phyloP scores from a whole-genome alignment of 1,140 invertebrate species.

The Scaptomyza montana region DNA sequence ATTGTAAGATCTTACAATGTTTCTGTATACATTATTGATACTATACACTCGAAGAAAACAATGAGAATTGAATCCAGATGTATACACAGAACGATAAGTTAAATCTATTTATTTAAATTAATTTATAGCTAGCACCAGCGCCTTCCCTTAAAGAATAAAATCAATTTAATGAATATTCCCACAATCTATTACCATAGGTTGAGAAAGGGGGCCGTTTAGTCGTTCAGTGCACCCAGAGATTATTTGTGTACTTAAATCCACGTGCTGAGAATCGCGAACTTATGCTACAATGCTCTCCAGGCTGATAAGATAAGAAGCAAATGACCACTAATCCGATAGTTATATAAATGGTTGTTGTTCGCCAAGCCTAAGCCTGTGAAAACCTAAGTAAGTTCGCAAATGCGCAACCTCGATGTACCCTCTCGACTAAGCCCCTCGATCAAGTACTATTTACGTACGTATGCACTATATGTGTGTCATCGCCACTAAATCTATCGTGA shows the following conservation, averaged over 20 bases:
- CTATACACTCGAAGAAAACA: conserved; percentile 14
- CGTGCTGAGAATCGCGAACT: conserved; percentile 38
- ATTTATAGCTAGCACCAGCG: too few species aligned
- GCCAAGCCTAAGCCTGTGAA: conserved; percentile 8
- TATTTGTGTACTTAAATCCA: conserved; percentile 24
- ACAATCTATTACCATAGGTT: too few species aligned
- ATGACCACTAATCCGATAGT: conserved; percentile 24
- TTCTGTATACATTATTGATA: conserved; percentile 5
- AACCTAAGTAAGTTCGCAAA: conserved; percentile 13
- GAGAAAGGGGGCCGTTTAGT: not conserved
- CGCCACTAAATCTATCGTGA: conserved; percentile 19
- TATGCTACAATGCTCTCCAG: conserved; percentile 10
- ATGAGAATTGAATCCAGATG: too few species aligned
- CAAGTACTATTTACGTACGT: conserved; percentile 4
- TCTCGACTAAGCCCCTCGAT: not conserved
- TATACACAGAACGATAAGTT: too few species aligned
- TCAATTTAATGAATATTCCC: too few species aligned
- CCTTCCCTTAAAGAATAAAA: too few species aligned
- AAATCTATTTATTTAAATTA: too few species aligned
- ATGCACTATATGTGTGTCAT: not conserved
- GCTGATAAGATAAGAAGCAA: conserved; percentile 34
- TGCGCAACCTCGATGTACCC: not conserved
- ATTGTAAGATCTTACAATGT: conserved; percentile 33
- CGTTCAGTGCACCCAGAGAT: conserved; percentile 5
- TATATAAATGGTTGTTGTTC: conserved; percentile 23